Evolutionary conservation across 2,888 invertebrate genomes (phyloP), one percentile per base, ranked within the genome.

Genomic region (Hypomecis punctinalis): DNA sequence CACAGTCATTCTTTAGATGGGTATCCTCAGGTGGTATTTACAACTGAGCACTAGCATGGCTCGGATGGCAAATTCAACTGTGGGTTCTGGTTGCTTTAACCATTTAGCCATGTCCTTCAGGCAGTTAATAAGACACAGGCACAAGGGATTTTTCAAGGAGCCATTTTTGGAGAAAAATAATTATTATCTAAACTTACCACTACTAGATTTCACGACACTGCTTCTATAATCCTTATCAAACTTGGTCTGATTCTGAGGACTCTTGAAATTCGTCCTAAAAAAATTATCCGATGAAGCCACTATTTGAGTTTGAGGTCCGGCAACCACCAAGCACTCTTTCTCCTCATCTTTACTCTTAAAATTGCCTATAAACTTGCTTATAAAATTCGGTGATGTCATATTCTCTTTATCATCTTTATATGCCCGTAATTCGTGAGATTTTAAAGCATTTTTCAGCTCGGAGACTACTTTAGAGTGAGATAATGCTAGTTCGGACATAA

Each of bases 401-500:
- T 23, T 23, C 0, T 88, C 88, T 5, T 75, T 70, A 0, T 84
- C 82, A 5, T 88, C 87, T 61, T 88, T 88, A 42, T 76, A 85
- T 0, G 71, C 86, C 11, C 89, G 80, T 0, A 87, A 60, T 1
- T 91, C 91, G 40, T 91, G 93, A 0, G 90, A 88, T 76, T 92
- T 93, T 0, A 93, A 72, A 0, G 93, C 93, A 62, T 90, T 91
- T 64, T 93, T 93, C 56, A 93, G 59, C 68, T 93, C 93, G 0
- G 88, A 88, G 0, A 93, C 92, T 0, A 93, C 93, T 80, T 92
- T 93, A 0, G 93, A 93, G 69, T 93, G 93, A 0, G 93, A 93
- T 33, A 93, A 61, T 0, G 88, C 93, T 0, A 93, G 70, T 66
- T 93, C 93, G 0, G 89, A 84, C 81, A 90, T 81, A 0, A 88